Evolutionary conservation across 2,888 invertebrate species (phyloP).

Genomic region (Hydriomena furcata): DNA sequence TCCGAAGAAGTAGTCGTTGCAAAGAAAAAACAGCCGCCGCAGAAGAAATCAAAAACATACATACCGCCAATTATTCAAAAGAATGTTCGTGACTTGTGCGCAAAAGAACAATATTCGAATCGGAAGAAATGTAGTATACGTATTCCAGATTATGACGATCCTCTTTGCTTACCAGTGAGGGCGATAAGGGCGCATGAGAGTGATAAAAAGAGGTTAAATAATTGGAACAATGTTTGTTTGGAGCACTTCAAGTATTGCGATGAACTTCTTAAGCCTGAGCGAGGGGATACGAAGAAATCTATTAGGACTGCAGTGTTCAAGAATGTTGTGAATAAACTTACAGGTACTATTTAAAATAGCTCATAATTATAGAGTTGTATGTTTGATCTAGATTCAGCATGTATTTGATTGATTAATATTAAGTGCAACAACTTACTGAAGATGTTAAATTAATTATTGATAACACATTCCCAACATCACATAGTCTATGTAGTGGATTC

Average conservation of each 20-base stretch:
- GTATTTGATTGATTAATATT: too few species aligned
- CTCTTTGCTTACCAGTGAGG: conserved; percentile 68
- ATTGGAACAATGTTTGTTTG: conserved; percentile 71
- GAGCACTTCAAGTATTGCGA: conserved; percentile 62
- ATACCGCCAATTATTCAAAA: not conserved
- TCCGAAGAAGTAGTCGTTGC: conserved; percentile 45
- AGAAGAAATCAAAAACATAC: conserved; percentile 26
- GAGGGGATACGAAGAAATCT: conserved; percentile 52
- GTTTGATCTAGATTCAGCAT: too few species aligned
- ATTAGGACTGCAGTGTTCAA: conserved; percentile 59
- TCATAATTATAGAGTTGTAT: too few species aligned
- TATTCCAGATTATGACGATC: conserved; percentile 73
- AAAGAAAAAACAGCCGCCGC: conserved; percentile 33
- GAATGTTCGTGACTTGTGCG: not conserved
- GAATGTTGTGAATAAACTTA: conserved; percentile 57
- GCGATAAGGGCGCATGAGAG: conserved; percentile 47
- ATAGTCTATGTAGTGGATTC: too few species aligned
- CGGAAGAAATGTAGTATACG: conserved; percentile 53
- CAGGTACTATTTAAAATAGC: conserved; percentile 54
- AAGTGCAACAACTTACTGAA: too few species aligned
- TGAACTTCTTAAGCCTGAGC: conserved; percentile 50
- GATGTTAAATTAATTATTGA: too few species aligned
- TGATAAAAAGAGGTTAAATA: conserved; percentile 54
- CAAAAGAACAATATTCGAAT: conserved; percentile 31
- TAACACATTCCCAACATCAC: too few species aligned